Conservation (phyloP, 2,113 vertebrate genomes). For the Propithecus coquereli region DNA sequence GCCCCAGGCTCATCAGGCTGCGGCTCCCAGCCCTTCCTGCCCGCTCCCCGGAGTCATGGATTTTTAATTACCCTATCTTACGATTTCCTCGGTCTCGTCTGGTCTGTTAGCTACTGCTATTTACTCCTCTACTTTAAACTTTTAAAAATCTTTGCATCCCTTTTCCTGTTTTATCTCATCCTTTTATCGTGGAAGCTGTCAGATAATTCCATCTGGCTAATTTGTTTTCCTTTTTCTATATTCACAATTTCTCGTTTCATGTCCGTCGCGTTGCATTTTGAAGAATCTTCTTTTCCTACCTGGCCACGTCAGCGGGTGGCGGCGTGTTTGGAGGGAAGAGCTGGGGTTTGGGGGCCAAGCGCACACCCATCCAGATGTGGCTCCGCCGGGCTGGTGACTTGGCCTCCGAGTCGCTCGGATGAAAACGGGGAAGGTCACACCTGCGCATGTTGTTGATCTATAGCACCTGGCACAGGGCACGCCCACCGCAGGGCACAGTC, state of each 20-base stretch:
- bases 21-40: background rate
- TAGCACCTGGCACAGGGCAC: background rate
- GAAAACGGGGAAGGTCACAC: background rate
- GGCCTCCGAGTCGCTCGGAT: background rate
- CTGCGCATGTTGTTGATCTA: background rate
- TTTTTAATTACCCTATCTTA: background rate
- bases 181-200: background rate
- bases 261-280: background rate
- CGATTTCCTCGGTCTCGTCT: background rate
- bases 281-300: background rate
- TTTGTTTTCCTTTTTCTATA: background rate
- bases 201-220: background rate
- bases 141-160: background rate
- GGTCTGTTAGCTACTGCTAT: background rate
- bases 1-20: background rate
- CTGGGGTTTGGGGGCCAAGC: background rate
- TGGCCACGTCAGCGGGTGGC: background rate
- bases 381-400: background rate
- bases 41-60: background rate
- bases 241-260: background rate
- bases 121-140: background rate
- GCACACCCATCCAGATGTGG: background rate
- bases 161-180: background rate
- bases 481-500: accelerated
- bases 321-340: background rate